Evolutionary conservation across 2,113 vertebrate species (phyloP), one percentile per base, ranked within the genome.

Genomic region (Pithys albifrons): DNA sequence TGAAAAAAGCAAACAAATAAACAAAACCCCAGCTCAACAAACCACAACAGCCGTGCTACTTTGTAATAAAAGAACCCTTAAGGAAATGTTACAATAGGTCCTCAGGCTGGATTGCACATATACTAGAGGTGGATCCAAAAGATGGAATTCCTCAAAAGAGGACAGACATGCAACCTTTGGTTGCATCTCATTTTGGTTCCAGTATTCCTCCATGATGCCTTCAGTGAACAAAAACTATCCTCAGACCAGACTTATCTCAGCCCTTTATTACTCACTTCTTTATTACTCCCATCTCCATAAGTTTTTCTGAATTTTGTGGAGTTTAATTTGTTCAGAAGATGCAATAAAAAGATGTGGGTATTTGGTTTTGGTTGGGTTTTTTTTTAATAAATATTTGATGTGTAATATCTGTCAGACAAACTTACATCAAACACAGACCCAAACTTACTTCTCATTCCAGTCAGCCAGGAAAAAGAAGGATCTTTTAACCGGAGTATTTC

Each of bases 401-500:
- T 37, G 10, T 7, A 74, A 67, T 85, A 74, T 52, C 39, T 74
- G n/a, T 73, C 67, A 82, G 54, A 87, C 8, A 55, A 88, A 55
- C 14, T 66, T 5, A 10, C 7, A 70, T 14, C 57, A 86, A 92
- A 93, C 55, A 91, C 43, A 89, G 48, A 67, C 49, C 43, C 81
- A 91, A 91, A 97, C 97, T 98, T 98, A 98, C 97, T 18, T 97
- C 74, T 98, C 97, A 10, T 98, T 98, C 98, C 98, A 98, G 46
- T 96, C 96, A 71, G 82, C 58, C 76, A 96, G 75, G 75, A 81
- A 93, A 88, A 98, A 98, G 70, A 98, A 96, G 23, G 95, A 92
- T 58, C 85, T 97, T 85, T 70, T 96, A 77, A 81, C 59, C 0
- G 91, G 92, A 69, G 83, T 77, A 59, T 65, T 91, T 95, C 85